Conservation (phyloP, 2,797 vertebrate genomes). For the Anableps anableps region DNA sequence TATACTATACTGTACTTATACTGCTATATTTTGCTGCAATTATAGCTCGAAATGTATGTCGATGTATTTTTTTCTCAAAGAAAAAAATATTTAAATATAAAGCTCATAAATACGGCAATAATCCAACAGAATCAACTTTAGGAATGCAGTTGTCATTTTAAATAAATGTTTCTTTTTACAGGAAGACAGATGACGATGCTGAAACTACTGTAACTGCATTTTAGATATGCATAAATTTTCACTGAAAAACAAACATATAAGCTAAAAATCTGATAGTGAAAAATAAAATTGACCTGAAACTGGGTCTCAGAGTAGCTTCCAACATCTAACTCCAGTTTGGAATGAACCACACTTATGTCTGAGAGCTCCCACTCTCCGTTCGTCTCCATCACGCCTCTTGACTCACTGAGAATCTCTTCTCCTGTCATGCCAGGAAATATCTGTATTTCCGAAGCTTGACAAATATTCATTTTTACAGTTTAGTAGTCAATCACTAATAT, state of each 20-base stretch:
- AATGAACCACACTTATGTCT: constrained; percentile 23
- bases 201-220: not conserved
- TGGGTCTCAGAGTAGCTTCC: constrained; percentile 49
- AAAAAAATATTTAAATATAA: not conserved
- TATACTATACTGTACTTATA: not conserved
- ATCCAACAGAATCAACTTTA: not conserved
- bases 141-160: not conserved
- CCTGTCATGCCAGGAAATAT: constrained; percentile 31
- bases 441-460: constrained; percentile 56
- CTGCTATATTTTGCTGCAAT: not conserved
- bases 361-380: constrained; percentile 78
- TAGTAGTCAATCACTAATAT: not conserved
- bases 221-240: not conserved
- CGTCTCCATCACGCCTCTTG: constrained; percentile 51
- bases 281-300: constrained; percentile 51
- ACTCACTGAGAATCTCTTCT: constrained; percentile 54
- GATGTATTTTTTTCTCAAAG: not conserved
- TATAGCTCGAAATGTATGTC: not conserved
- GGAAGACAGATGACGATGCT: not conserved
- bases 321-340: rapidly evolving
- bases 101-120: not conserved
- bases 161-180: not conserved
- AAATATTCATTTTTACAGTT: not conserved
- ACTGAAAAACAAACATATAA: not conserved
- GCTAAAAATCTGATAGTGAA: not conserved